Conservation (phyloP, 2,113 vertebrate species). For the Murina feae region DNA sequence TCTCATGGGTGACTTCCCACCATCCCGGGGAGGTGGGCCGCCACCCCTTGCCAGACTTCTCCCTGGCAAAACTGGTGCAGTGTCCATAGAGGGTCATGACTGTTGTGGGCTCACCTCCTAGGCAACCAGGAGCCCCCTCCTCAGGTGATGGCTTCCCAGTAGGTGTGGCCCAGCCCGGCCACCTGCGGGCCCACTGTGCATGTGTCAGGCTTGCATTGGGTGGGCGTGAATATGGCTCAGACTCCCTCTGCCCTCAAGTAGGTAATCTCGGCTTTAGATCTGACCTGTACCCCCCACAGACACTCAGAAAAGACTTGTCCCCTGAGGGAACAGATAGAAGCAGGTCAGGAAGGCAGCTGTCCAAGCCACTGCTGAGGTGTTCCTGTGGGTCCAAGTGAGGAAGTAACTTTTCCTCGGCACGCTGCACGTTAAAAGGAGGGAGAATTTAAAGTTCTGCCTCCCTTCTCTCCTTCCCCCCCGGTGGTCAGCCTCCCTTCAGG, state of each 20-base stretch:
- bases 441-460: not conserved
- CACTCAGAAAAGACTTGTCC: not conserved
- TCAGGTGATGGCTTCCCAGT: too few relatives aligned
- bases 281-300: not conserved
- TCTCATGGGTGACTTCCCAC: not conserved
- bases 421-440: not conserved
- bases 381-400: not conserved
- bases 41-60: not conserved
- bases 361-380: not conserved
- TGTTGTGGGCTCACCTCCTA: not conserved
- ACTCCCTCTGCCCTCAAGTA: not conserved
- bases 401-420: not conserved
- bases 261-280: not conserved
- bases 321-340: not conserved
- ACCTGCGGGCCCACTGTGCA: not conserved
- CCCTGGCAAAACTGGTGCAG: not conserved
- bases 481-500: not conserved
- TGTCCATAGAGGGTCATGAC: not conserved
- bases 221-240: not conserved
- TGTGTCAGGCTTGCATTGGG: not conserved
- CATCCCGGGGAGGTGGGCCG: not conserved
- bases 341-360: not conserved
- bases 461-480: not conserved
- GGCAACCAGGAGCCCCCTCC: too few relatives aligned
- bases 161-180: not conserved